phyloP scores from a whole-genome alignment of 2,888 invertebrate species.

The Hartigia nigra region DNA sequence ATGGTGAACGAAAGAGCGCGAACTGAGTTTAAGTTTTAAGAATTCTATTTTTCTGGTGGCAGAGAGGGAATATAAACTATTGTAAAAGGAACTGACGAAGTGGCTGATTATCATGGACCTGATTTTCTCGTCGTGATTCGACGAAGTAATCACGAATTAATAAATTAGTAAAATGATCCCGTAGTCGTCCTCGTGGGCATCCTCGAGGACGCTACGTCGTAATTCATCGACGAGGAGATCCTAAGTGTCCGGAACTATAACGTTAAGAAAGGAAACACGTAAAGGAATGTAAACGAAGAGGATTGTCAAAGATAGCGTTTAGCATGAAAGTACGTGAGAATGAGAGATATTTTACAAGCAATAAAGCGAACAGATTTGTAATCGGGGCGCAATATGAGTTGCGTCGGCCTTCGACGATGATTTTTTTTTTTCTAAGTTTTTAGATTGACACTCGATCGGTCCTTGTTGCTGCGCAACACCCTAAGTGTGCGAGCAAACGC shows the following conservation, averaged over 20 bases:
- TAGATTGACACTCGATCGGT: constrained; percentile 16
- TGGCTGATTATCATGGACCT: background rate
- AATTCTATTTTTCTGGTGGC: constrained; percentile 64
- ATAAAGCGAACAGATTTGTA: constrained; percentile 35
- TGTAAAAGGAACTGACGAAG: constrained; percentile 19
- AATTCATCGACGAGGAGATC: background rate
- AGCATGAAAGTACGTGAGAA: constrained; percentile 4
- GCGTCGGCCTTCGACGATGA: constrained; percentile 30
- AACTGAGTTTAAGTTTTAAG: constrained; percentile 62
- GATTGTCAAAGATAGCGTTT: background rate
- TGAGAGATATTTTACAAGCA: constrained; percentile 39
- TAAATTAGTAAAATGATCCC: background rate
- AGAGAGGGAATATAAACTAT: constrained; percentile 32
- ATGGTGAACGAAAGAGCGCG: constrained; percentile 32
- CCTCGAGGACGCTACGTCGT: no score
- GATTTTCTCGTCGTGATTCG: background rate
- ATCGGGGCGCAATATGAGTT: constrained; percentile 17
- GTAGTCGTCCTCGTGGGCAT: background rate
- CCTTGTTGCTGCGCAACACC: constrained; percentile 19
- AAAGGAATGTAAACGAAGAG: background rate
- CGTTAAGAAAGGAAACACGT: background rate
- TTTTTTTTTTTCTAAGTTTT: background rate
- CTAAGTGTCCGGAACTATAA: background rate
- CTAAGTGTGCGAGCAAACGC: background rate
- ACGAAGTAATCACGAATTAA: background rate